Base-by-base conservation (phyloP, 2,888 invertebrate genomes). In the Pachliopta kotzebuea region DNA sequence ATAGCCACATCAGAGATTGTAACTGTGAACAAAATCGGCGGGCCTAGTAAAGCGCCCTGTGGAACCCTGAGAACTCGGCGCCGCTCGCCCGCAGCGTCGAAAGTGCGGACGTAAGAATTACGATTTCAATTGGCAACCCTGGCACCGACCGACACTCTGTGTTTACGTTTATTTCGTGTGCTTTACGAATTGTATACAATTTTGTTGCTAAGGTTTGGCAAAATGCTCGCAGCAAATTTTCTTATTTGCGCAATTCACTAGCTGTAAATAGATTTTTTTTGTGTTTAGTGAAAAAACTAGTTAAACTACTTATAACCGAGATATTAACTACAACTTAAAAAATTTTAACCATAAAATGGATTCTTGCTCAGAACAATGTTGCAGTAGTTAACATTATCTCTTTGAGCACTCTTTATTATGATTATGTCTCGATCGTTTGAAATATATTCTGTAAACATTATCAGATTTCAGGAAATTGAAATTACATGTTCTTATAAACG, bases 31-130 rank as follows among this genome's bases (percentile, higher is more conserved):
- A 53, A 53, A 21, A 60, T 61, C 53, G n/a, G 17, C 7, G 58
- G 52, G 20, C 58, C 49, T 49, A 49, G 60, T 21, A 45, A 21
- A 52, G 29, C 21, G 53, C 54, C 65, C 54, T 58, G 61, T n/a
- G 55, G 45, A 24, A 55, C 45, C 20, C 29, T 23, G 21, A 54
- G n/a, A 49, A 49, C 31, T 24, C 42, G 50, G 24, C 23, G 55
- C 29, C 49, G 52, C 18, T 23, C 53, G 75, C 79, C 79, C 62
- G 70, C 60, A 75, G 79, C 75, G 71, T 74, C 70, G 80, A 81
- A 80, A 82, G 80, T 79, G 77, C 77, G 74, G 76, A 80, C 76
- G 76, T 76, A 74, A 74, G 75, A 76, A 78, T 77, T 78, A 76
- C 79, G 70, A 75, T 79, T 79, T 78, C 80, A 80, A 80, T 79